phyloP scores from a whole-genome alignment of 1,140 invertebrate species.

The Chrysoperla carnea region DNA sequence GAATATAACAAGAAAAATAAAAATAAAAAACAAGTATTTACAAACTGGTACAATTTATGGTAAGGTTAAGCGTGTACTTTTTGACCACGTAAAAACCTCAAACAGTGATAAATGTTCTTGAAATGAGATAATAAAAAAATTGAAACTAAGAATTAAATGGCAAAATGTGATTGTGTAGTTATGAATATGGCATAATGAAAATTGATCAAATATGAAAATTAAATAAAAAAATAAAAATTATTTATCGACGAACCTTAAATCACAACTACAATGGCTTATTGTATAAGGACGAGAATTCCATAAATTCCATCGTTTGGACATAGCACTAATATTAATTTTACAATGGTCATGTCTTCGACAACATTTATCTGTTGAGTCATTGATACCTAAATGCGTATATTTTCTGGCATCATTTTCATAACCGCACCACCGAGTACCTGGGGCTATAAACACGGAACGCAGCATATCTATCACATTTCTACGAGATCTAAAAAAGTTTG shows the following conservation, averaged over 20 bases:
- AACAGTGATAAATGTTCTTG: too few species aligned
- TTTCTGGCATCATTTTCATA: slow-evolving; percentile 37
- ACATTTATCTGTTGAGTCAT: slow-evolving; percentile 52
- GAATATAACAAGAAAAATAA: too few species aligned
- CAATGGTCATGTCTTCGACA: slow-evolving; percentile 67
- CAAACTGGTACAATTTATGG: too few species aligned
- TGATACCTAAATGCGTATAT: slow-evolving; percentile 50
- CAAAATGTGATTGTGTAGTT: too few species aligned
- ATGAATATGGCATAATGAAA: too few species aligned
- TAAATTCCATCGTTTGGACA: slow-evolving; percentile 46
- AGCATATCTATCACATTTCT: slow-evolving; percentile 11
- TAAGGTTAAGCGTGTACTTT: too few species aligned
- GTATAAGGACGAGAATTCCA: slow-evolving; percentile 72
- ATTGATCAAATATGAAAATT: too few species aligned
- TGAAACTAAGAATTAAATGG: too few species aligned
- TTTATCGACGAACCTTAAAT: slow-evolving; percentile 47
- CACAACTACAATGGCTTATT: slow-evolving; percentile 71
- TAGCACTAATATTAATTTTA: slow-evolving; percentile 44
- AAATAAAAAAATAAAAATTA: neutral
- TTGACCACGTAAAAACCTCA: too few species aligned
- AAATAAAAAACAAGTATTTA: too few species aligned
- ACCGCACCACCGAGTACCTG: slow-evolving; percentile 76
- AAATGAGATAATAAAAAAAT: too few species aligned
- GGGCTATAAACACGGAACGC: slow-evolving; percentile 40
- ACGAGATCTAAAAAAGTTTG: too few species aligned